Conservation (phyloP, 1,140 invertebrate species). For the Rhizoglyphus robini region DNA sequence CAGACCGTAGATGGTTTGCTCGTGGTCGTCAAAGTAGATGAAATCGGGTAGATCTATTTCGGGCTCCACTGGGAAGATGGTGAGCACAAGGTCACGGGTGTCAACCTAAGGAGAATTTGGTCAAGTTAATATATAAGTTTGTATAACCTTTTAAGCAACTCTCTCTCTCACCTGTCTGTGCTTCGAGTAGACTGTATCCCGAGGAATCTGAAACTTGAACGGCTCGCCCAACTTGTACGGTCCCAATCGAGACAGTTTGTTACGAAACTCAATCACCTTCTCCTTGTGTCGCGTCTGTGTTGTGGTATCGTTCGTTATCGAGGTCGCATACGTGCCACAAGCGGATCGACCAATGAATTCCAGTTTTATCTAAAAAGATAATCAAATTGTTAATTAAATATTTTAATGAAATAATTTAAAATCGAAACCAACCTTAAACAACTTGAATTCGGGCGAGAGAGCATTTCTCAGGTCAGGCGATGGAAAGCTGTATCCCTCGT, state of each 20-base stretch:
- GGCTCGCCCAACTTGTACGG: constrained; percentile 16
- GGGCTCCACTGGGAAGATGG: constrained; percentile 3
- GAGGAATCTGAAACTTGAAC: constrained; percentile 14
- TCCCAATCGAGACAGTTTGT: constrained; percentile 1
- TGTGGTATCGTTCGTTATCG: background rate
- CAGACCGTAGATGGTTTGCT: constrained; percentile 12
- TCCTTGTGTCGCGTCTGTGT: background rate
- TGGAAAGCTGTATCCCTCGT: background rate
- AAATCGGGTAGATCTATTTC: constrained; percentile 6
- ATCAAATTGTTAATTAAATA: too few relatives aligned
- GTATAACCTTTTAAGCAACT: too few relatives aligned
- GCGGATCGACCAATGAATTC: constrained; percentile 9
- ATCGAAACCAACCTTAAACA: too few relatives aligned
- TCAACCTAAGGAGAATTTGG: too few relatives aligned
- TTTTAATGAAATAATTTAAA: too few relatives aligned
- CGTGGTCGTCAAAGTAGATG: constrained; percentile 9
- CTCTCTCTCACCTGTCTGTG: background rate
- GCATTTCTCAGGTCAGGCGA: background rate
- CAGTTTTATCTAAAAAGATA: too few relatives aligned
- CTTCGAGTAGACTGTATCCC: constrained; percentile 14
- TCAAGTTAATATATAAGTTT: too few relatives aligned
- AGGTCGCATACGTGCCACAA: constrained; percentile 9
- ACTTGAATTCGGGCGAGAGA: constrained; percentile 1
- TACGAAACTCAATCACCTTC: constrained; percentile 17
- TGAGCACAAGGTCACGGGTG: constrained; percentile 13